Base-by-base conservation (phyloP, 1,140 invertebrate species). In the Lepidurus packardi region DNA sequence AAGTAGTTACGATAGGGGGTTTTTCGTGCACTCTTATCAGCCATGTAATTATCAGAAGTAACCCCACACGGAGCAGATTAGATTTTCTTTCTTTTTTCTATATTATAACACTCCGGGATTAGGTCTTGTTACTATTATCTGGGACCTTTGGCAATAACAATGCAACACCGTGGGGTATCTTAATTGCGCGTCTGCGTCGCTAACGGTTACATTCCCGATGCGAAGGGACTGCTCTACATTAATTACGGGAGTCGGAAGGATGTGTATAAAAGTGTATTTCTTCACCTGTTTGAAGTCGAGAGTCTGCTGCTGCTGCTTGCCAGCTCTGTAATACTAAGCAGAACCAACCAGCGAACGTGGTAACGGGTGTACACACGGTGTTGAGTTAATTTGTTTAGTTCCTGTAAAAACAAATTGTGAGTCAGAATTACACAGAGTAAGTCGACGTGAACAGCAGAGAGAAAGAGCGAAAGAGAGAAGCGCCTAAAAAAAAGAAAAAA, bases 311-410 rank as follows among this genome's bases (percentile, higher is more conserved):
- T n/a, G 53, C 53, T 65, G 16, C 10, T 2, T 16, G 16, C 13
- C 16, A 16, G 45, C 10, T 4, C 16, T 21, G 53, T 65, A 7
- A 65, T 16, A 16, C 53, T 65, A 65, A 65, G 13, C 53, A 65
- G 53, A 65, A 65, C 53, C 53, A 7, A 21, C 21, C 53, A 21
- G 13, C 53, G 53, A 65, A 65, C 53, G 53, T 65, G 53, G 53
- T 65, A 65, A 65, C 53, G 16, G 53, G 16, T 65, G 53, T 65
- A 65, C 53, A 65, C 53, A 65, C 53, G 53, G 53, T 65, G 53
- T 65, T 65, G 53, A 65, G 53, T 65, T 65, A 65, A 65, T 65
- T 65, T 65, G 53, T 65, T 65, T 65, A 65, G 16, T 65, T 65
- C 16, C 13, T 65, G 16, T 9, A 9, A 65, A 65, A 65, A 65